These are phyloP conservation scores for Drosophila gunungcola DNA, from an alignment of 1,140 invertebrate genomes.

Conservation along the genomic window DNA sequence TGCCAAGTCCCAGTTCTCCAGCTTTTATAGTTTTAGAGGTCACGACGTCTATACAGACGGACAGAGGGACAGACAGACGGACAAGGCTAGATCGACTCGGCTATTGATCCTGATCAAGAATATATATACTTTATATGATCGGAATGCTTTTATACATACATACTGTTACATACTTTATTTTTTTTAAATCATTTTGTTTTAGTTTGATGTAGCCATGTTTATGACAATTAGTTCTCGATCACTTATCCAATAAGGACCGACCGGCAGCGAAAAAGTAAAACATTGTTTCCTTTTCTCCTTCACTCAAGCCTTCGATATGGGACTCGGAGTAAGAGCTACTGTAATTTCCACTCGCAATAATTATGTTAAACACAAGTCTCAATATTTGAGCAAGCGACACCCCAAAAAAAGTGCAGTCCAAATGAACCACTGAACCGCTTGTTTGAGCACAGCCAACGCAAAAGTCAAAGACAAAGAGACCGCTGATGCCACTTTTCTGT, in stretches of 20 bases:
- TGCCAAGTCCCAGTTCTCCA: too few relatives aligned
- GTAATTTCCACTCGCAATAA: constrained; percentile 79
- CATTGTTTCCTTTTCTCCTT: constrained; percentile 37
- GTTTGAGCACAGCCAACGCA: constrained; percentile 73
- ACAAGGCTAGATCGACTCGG: too few relatives aligned
- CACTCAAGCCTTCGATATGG: constrained; percentile 3
- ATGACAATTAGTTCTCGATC: too few relatives aligned
- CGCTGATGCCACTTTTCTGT: constrained; percentile 16
- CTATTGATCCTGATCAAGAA: too few relatives aligned
- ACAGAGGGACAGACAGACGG: too few relatives aligned
- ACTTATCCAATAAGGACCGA: constrained; percentile 7
- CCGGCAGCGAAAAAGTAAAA: constrained; percentile 24
- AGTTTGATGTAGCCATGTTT: too few relatives aligned
- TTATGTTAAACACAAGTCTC: constrained; percentile 78
- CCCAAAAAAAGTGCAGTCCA: constrained; percentile 65
- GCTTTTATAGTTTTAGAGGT: too few relatives aligned
- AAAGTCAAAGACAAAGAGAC: constrained; percentile 54
- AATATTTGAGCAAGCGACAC: constrained; percentile 74
- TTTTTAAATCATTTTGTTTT: too few relatives aligned
- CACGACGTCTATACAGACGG: too few relatives aligned
- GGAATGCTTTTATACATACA: too few relatives aligned
- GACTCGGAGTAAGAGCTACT: constrained; percentile 34
- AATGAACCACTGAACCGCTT: constrained; percentile 77
- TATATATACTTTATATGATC: too few relatives aligned
- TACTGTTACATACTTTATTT: too few relatives aligned